Conservation (phyloP, 2,888 invertebrate genomes). For the Scaptodrosophila latifasciaeformis region DNA sequence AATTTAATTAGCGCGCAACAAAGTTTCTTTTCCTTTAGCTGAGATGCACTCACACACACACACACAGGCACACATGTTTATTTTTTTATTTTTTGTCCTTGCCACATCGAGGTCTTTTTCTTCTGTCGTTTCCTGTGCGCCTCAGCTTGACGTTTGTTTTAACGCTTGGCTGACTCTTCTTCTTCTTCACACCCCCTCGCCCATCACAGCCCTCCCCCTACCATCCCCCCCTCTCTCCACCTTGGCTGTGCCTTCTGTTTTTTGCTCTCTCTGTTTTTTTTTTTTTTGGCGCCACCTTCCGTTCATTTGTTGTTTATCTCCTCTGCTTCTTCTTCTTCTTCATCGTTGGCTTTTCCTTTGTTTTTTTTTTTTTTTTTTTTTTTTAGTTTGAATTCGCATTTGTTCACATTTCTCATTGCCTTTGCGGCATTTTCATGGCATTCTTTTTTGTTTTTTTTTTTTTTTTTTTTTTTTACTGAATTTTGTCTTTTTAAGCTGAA, state of each 20-base stretch:
- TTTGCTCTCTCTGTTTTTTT: no score
- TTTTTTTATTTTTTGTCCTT: neutral
- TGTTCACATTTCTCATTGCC: no score
- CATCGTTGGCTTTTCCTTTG: constrained; percentile 3
- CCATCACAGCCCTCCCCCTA: no score
- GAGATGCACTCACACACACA: neutral
- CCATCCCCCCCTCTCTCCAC: no score
- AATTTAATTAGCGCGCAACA: constrained; percentile 7
- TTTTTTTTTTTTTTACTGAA: constrained; percentile 26
- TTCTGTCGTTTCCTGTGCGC: no score
- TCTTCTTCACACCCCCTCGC: no score
- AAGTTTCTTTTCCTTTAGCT: neutral
- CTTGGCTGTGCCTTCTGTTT: no score
- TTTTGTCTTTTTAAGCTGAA: constrained; percentile 29
- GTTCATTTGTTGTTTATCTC: constrained; percentile 13
- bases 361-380: neutral
- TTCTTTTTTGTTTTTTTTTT: constrained; percentile 4
- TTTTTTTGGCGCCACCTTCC: no score
- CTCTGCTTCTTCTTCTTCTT: constrained; percentile 1
- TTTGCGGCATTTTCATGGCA: constrained; percentile 21
- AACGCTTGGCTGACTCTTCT: no score
- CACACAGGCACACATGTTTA: neutral
- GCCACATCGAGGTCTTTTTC: no score
- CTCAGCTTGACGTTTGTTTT: no score
- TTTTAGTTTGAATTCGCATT: no score